Evolutionary conservation across 2,113 vertebrate genomes (phyloP).

Genomic region (Pagrus major): DNA sequence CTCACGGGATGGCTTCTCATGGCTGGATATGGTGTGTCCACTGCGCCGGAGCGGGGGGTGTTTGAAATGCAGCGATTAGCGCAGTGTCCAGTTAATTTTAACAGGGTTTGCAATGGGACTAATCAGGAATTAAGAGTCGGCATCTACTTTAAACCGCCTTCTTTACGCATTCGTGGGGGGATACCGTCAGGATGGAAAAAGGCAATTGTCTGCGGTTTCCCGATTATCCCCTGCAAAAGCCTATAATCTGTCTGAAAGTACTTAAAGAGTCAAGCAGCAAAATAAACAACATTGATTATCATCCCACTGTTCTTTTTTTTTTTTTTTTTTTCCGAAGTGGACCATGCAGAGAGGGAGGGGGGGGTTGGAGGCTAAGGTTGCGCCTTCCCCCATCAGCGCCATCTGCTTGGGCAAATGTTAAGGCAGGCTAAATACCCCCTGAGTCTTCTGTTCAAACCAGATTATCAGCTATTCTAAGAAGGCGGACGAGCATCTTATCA

Average conservation of each 20-base stretch:
- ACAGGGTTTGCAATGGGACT: constrained; percentile 85
- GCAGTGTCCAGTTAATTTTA: constrained; percentile 88
- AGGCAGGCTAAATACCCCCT: constrained; percentile 84
- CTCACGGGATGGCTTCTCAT: constrained; percentile 52
- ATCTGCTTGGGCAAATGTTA: constrained; percentile 89
- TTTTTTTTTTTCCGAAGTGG: constrained; percentile 69
- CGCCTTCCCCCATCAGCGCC: constrained; percentile 77
- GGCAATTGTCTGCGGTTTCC: constrained; percentile 88
- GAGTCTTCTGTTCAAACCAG: constrained; percentile 85
- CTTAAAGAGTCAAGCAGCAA: constrained; percentile 91
- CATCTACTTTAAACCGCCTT: constrained; percentile 85
- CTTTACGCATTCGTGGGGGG: constrained; percentile 78
- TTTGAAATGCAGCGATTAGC: constrained; percentile 85
- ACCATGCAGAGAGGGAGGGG: constrained; percentile 59
- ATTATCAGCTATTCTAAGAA: constrained; percentile 85
- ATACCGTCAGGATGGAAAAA: constrained; percentile 87
- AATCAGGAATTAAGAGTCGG: constrained; percentile 89
- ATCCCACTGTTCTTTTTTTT: constrained; percentile 84
- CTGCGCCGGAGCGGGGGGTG: constrained; percentile 51
- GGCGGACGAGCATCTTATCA: constrained; percentile 76
- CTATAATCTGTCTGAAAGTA: constrained; percentile 88
- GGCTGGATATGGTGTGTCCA: constrained; percentile 46
- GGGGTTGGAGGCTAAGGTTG: constrained; percentile 65
- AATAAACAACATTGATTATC: constrained; percentile 93
- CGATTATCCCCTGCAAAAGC: constrained; percentile 90